Percentiles rank a stretch among this genome's conserved stretches.
These are phyloP conservation scores for Ectemnius continuus DNA, from an alignment of 2,888 invertebrate species.

Conservation along the genomic window DNA sequence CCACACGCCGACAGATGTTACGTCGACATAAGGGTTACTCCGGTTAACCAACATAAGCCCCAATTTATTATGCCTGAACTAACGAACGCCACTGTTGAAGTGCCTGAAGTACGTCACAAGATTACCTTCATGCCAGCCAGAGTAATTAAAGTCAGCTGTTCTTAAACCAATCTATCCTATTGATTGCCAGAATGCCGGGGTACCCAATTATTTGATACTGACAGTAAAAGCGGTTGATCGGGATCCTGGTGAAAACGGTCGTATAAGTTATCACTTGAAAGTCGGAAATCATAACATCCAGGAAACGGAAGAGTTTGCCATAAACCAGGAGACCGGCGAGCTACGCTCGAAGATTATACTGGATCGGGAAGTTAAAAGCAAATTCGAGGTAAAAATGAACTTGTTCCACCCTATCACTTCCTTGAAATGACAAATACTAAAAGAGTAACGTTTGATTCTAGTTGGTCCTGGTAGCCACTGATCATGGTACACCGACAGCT, in stretches of 20 bases:
- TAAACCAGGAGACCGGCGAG: slow-evolving; percentile 89
- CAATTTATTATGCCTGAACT: slow-evolving; percentile 88
- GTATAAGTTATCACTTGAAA: slow-evolving; percentile 90
- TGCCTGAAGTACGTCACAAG: slow-evolving; percentile 85
- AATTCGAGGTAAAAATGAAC: slow-evolving; percentile 80
- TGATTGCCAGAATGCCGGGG: slow-evolving; percentile 84
- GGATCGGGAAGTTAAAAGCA: slow-evolving; percentile 86
- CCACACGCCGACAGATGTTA: slow-evolving; percentile 83
- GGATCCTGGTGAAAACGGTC: slow-evolving; percentile 90
- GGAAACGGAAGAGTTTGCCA: slow-evolving; percentile 89
- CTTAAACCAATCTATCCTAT: slow-evolving; percentile 53
- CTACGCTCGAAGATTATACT: slow-evolving; percentile 88
- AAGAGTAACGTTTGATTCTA: slow-evolving; percentile 73
- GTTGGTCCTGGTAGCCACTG: slow-evolving; percentile 89
- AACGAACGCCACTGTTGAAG: slow-evolving; percentile 87
- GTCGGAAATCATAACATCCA: slow-evolving; percentile 87
- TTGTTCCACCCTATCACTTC: neutral
- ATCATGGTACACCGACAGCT: slow-evolving; percentile 89
- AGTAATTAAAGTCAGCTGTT: slow-evolving; percentile 6
- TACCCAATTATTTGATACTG: slow-evolving; percentile 87
- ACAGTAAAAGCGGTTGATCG: slow-evolving; percentile 90
- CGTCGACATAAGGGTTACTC: slow-evolving; percentile 87
- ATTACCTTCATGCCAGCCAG: neutral
- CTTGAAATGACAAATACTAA: neutral
- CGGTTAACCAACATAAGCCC: slow-evolving; percentile 91